Evolutionary conservation across 92 coral and sea anemone species (phyloP).

Genomic region (Virgularia gustaviana): DNA sequence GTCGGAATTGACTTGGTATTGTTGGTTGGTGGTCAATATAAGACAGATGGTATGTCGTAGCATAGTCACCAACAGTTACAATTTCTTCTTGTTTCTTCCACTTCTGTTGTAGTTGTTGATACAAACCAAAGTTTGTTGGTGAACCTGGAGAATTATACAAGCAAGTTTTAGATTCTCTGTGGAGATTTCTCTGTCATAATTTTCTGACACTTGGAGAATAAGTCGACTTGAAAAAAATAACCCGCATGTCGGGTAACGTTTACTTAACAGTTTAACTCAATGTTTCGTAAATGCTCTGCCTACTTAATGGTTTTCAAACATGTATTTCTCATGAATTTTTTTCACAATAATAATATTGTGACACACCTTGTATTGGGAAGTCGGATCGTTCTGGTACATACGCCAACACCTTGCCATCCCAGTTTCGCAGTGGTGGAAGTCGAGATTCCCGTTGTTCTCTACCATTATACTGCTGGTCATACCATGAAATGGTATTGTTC

Average conservation of each 20-base stretch:
- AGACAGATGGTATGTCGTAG: slow-evolving; percentile 69
- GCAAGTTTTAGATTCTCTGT: no score
- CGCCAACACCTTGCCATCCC: slow-evolving; percentile 85
- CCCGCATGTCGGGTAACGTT: no score
- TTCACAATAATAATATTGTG: no score
- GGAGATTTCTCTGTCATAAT: no score
- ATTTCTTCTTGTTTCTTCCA: slow-evolving; percentile 86
- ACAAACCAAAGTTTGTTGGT: slow-evolving; percentile 92
- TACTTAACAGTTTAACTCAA: no score
- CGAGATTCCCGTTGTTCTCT: slow-evolving; percentile 65
- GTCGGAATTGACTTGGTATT: not conserved
- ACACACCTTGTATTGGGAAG: slow-evolving; percentile 76
- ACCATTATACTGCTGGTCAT: slow-evolving; percentile 88
- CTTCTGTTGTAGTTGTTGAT: slow-evolving; percentile 72
- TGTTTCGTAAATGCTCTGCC: no score
- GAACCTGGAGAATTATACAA: slow-evolving; percentile 50
- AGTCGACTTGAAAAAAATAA: no score
- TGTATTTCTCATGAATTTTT: no score
- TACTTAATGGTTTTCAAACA: no score
- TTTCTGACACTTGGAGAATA: no score
- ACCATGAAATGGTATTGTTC: slow-evolving; percentile 85
- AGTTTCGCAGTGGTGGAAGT: slow-evolving; percentile 75
- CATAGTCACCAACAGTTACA: slow-evolving; percentile 64
- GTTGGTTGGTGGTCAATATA: slow-evolving; percentile 53
- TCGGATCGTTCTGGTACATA: slow-evolving; percentile 97